Base-by-base conservation (phyloP, 2,888 invertebrate genomes). In the Noctuana brunneofusca region DNA sequence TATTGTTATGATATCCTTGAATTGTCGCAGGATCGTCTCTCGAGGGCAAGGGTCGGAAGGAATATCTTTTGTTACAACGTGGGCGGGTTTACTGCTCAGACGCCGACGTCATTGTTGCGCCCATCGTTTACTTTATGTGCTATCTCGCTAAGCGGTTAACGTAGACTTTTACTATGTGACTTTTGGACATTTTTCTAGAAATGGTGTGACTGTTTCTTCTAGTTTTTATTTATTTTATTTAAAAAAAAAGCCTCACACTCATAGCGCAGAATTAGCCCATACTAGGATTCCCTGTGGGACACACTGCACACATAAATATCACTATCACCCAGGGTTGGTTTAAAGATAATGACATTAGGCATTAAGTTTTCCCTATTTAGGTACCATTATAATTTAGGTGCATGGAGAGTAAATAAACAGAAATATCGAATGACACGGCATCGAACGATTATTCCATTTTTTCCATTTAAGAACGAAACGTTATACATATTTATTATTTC, bases 71-170 rank as follows among this genome's bases (percentile, higher is more conserved):
- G 79, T 80, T 78, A 84, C 82, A 83, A 85, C 75, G 89, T 89
- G 84, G 90, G 90, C 79, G 89, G 84, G 79, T 82, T 87, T 89
- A 89, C 83, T 84, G 82, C 83, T 75, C 79, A 79, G 81, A 75
- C 70, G 81, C 71, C 77, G 75, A 65, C 43, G 74, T 84, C 86
- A 84, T 85, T 87, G 86, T 87, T 80, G 80, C 76, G 75, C 74
- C 75, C 68, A 72, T 77, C 75, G 69, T 75, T 75, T 79, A 79
- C 80, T 87, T 87, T 87, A 86, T 83, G 73, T 78, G 69, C 78
- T 70, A 73, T 83, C 77, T 75, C 74, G 74, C 73, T 82, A 77
- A 83, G 84, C 78, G 81, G 80, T 81, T 74, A 77, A 77, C 77
- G 76, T 72, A 78, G 79, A 77, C 74, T 73, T 81, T 81, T 83